Base-by-base conservation (phyloP, 1,140 invertebrate species). In the Latrodectus geometricus region DNA sequence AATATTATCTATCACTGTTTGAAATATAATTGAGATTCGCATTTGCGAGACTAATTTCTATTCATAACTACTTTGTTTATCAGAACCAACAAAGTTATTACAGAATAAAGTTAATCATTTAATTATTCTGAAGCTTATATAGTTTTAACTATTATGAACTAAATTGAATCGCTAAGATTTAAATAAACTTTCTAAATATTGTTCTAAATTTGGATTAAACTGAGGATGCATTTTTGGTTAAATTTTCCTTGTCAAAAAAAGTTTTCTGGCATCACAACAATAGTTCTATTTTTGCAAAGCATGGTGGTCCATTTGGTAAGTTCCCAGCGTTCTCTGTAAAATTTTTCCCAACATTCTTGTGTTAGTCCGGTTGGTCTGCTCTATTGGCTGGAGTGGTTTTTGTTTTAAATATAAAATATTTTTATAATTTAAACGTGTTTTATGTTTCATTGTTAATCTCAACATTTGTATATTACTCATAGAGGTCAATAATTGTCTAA, bases 291-390 rank as follows among this genome's bases (percentile, higher is more conserved):
- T 54, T 80, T 83, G 87, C 85, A 79, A 50, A 87, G 87, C 87
- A 88, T 87, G 76, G 87, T 88, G 87, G 87, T 80, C 87, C 74
- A 52, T 56, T 75, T 49, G 83, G 87, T 80, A 74, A 88, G 85
- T 87, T 87, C 85, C 85, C 85, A 69, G 85, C 77, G 85, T 87
- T 87, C 85, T 72, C 80, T 87, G 85, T 87, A 87, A 87, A 74
- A 72, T 74, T 87, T 35, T 87, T 87, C 85, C 85, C 85, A 87
- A 87, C 85, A 87, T 87, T 87, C 85, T 87, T 87, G 2, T 61
- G 54, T 61, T 11, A 14, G 49, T 23, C 48, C 70, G 56, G 61
- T 76, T 23, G 56, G 23, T 7, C 17, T 15, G 56, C 54, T 12
- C 70, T 23, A 15, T 17, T n/a, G 69, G 17, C 23, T n/a, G 82